phyloP scores from a whole-genome alignment of 1,140 invertebrate species.

The Tenebrio molitor region DNA sequence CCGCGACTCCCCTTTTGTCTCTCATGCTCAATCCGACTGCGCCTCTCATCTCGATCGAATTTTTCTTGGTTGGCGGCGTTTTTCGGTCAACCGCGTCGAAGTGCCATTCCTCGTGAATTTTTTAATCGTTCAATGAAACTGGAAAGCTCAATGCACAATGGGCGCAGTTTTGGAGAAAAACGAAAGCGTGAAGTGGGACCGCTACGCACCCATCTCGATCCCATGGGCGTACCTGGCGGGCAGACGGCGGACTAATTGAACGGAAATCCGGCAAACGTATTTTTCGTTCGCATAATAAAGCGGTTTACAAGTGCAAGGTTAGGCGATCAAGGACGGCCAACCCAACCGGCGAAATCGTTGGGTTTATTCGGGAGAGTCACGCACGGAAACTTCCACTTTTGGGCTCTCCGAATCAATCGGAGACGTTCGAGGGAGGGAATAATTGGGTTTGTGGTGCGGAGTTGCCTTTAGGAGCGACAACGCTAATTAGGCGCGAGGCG shows the following conservation, averaged over 20 bases:
- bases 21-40: no score
- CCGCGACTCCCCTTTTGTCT: no score
- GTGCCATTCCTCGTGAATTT: no score
- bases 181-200: no score
- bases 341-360: slow-evolving; percentile 33
- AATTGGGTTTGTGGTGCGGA: neutral
- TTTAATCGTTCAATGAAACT: no score
- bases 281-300: slow-evolving; percentile 22
- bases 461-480: neutral
- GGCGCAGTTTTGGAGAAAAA: no score
- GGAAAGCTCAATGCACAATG: no score
- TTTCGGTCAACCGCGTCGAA: no score
- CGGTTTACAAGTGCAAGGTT: slow-evolving; percentile 35
- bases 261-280: slow-evolving; percentile 26
- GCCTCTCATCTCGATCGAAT: no score
- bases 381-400: slow-evolving; percentile 4
- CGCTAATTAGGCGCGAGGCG: neutral
- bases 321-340: slow-evolving; percentile 30
- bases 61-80: no score
- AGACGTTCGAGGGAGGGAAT: slow-evolving; percentile 8
- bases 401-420: slow-evolving; percentile 1
- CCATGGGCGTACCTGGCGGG: neutral
- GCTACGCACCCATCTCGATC: neutral
- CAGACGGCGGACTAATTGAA: slow-evolving; percentile 20
- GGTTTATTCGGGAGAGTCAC: slow-evolving; percentile 22